phyloP scores from a whole-genome alignment of 1,140 invertebrate genomes.

The Ptiloglossa arizonensis region DNA sequence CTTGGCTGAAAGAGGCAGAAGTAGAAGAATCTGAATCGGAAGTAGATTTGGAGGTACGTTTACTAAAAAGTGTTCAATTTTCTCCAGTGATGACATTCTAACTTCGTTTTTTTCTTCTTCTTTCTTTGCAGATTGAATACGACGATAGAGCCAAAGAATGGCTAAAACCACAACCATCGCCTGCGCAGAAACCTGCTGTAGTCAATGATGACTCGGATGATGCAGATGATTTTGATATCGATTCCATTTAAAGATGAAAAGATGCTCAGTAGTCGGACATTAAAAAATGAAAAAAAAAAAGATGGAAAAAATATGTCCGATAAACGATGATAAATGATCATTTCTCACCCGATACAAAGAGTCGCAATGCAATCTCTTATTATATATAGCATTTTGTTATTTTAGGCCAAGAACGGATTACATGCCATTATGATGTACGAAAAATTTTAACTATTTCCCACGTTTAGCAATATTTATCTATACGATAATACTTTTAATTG shows the following conservation, averaged over 20 bases:
- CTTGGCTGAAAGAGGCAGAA: slow-evolving; percentile 98
- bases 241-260: slow-evolving; percentile 89
- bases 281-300: slow-evolving; percentile 26
- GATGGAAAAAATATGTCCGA: slow-evolving; percentile 38
- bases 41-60: slow-evolving; percentile 84
- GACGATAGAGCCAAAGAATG: slow-evolving; percentile 91
- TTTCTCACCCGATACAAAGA: slow-evolving; percentile 59
- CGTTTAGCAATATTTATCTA: slow-evolving; percentile 70
- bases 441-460: slow-evolving; percentile 72
- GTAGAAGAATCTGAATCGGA: slow-evolving; percentile 92
- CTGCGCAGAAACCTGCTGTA: slow-evolving; percentile 79
- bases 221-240: slow-evolving; percentile 93
- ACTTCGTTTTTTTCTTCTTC: slow-evolving; percentile 24
- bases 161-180: slow-evolving; percentile 84
- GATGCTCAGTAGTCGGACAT: slow-evolving; percentile 41
- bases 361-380: slow-evolving; percentile 61
- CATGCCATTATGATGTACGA: slow-evolving; percentile 50
- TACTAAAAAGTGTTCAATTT: not conserved
- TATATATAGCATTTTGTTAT: slow-evolving; percentile 66
- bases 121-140: slow-evolving; percentile 89
- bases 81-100: not conserved
- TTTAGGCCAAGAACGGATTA: slow-evolving; percentile 62
- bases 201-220: slow-evolving; percentile 85
- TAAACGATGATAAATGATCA: slow-evolving; percentile 50
- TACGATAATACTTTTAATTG: slow-evolving; percentile 67